Base-by-base conservation (phyloP, 2,797 vertebrate genomes). In the Sebastes dallii region DNA sequence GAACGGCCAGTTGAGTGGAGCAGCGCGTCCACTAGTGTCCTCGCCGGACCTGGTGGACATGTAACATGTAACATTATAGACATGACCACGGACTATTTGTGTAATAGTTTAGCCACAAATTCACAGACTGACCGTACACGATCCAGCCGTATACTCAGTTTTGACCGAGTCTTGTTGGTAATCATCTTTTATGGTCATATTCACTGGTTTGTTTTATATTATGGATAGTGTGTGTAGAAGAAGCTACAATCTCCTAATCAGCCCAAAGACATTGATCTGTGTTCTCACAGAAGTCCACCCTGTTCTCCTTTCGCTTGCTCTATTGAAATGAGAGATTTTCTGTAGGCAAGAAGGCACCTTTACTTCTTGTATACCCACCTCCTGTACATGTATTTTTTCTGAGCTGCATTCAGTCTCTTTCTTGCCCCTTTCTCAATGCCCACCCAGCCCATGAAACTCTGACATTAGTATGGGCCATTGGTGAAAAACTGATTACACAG, bases 401-500 rank as follows among this genome's bases (percentile, higher is more conserved):
- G 3, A 22, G 20, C 18, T 42, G 8, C 8, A 3, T 24, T 74
- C 22, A 29, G 20, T 24, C 50, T 80, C 14, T 39, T 58, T 75
- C 18, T 79, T 54, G 30, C 25, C 50, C 14, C n/a, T 64, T 52
- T 66, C 77, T 56, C 36, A 50, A 4, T 55, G 22, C 52, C 64
- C 55, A 62, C 16, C 75, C 62, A 58, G 66, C 66, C 55, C 70
- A 68, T 52, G 52, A 80, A 68, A 66, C 65, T 54, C 73, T 65
- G 78, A 80, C 85, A 86, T 90, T 84, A 87, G 69, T 29, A 65
- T 64, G 22, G 77, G 72, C 54, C 60, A 60, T 56, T 86, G 86
- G 77, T 81, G 81, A 74, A 92, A 92, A 91, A 88, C 91, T 93
- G 93, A 94, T 96, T 95, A 93, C 77, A 81, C 72, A 50, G 61